Conservation (phyloP, 1,140 invertebrate genomes). For the Meloidogyne exigua region DNA sequence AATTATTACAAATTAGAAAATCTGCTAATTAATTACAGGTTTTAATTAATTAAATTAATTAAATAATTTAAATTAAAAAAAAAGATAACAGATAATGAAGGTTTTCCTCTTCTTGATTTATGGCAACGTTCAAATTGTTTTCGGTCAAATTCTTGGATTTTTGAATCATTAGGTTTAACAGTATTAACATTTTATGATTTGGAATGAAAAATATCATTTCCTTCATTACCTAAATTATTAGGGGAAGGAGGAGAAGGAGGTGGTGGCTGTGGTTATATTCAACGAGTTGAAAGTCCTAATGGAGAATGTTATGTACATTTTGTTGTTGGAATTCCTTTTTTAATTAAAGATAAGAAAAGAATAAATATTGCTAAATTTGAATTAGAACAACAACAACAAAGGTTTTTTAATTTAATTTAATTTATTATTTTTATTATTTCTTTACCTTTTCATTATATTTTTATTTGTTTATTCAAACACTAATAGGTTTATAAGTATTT, state of each 20-base stretch:
- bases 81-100: conserved; percentile 45
- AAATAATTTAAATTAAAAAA: conserved; percentile 5
- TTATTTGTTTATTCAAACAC: no score
- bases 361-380: conserved; percentile 18
- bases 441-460: no score
- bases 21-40: conserved; percentile 47
- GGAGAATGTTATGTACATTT: conserved; percentile 20
- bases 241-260: background rate
- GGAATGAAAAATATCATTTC: conserved; percentile 22
- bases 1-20: conserved; percentile 37
- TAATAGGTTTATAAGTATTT: no score
- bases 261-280: background rate
- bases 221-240: background rate
- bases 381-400: background rate
- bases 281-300: conserved; percentile 19
- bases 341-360: conserved; percentile 12
- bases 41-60: conserved; percentile 10
- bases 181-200: conserved; percentile 33
- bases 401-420: no score
- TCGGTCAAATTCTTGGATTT: conserved; percentile 34
- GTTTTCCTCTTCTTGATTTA: conserved; percentile 47
- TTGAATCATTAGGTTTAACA: conserved; percentile 44
- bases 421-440: no score
- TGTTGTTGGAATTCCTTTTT: conserved; percentile 17
- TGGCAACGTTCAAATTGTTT: conserved; percentile 44